Evolutionary conservation across 2,888 invertebrate species (phyloP).

Genomic region (Megaustenia siamemsis): DNA sequence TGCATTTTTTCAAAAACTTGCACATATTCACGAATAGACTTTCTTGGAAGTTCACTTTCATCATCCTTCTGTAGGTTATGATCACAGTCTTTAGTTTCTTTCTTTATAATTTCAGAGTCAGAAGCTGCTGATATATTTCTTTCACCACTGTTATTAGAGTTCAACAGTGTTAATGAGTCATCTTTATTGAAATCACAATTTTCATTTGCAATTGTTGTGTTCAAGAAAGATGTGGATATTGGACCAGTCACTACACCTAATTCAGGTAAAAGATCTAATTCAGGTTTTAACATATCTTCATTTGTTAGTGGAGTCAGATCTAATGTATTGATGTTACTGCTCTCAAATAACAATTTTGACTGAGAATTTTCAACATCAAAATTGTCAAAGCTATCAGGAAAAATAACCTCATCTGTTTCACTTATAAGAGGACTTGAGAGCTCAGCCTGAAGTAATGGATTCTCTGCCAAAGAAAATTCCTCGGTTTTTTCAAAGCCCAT

Average conservation of each 20-base stretch:
- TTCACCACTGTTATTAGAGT: constrained; percentile 68
- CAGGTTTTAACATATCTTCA: constrained; percentile 28
- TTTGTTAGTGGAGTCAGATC: constrained; percentile 34
- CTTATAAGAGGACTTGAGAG: constrained; percentile 42
- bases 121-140: constrained; percentile 79
- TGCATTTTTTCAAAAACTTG: constrained; percentile 70
- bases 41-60: constrained; percentile 51
- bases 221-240: neutral
- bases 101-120: constrained; percentile 87
- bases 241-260: neutral
- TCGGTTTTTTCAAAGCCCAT: neutral
- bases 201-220: constrained; percentile 9
- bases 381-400: constrained; percentile 54
- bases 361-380: constrained; percentile 66
- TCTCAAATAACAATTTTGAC: constrained; percentile 70
- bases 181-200: neutral
- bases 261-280: neutral
- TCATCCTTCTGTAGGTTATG: constrained; percentile 4
- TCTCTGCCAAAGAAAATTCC: neutral
- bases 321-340: constrained; percentile 51
- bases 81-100: constrained; percentile 84
- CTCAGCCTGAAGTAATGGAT: neutral
- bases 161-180: constrained; percentile 55
- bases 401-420: neutral
- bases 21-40: constrained; percentile 71